phyloP scores from a whole-genome alignment of 2,113 vertebrate genomes.

The Xenus cinereus region DNA sequence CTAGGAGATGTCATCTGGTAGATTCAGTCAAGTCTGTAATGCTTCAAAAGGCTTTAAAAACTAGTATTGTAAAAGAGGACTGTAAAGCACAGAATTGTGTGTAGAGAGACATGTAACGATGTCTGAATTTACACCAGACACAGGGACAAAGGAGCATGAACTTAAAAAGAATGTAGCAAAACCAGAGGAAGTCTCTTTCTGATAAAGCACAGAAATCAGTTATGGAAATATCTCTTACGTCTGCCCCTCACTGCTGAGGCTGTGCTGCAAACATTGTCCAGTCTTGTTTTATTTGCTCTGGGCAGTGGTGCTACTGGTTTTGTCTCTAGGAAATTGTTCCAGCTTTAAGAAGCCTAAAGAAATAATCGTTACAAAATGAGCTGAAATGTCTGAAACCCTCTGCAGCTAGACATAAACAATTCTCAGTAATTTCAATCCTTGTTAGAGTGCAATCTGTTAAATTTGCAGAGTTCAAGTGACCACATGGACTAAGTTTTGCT shows the following conservation, averaged over 20 bases:
- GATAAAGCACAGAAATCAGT: not conserved
- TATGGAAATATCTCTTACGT: not conserved
- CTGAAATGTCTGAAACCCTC: not conserved
- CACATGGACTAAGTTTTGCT: not conserved
- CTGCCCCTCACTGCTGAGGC: not conserved
- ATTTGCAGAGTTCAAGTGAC: not conserved
- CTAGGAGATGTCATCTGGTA: not conserved
- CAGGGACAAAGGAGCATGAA: not conserved
- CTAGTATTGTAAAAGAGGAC: not conserved
- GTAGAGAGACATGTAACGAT: not conserved
- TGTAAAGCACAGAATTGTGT: not conserved
- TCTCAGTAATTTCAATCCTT: not conserved
- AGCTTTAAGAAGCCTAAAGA: not conserved
- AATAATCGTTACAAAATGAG: not conserved
- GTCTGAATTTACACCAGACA: not conserved
- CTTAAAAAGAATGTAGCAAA: not conserved
- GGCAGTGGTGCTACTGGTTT: not conserved
- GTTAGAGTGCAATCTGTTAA: not conserved
- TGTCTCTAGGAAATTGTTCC: not conserved
- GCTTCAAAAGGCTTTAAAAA: not conserved
- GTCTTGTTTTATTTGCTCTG: not conserved
- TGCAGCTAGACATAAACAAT: not conserved
- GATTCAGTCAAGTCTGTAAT: not conserved
- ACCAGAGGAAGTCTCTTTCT: not conserved
- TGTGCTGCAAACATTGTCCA: not conserved